A percentile compares a stretch with the other conserved stretches of the same genome.
These are phyloP conservation scores for Oncorhynchus tshawytscha DNA, from an alignment of 2,113 vertebrate species.

Conservation along the genomic window DNA sequence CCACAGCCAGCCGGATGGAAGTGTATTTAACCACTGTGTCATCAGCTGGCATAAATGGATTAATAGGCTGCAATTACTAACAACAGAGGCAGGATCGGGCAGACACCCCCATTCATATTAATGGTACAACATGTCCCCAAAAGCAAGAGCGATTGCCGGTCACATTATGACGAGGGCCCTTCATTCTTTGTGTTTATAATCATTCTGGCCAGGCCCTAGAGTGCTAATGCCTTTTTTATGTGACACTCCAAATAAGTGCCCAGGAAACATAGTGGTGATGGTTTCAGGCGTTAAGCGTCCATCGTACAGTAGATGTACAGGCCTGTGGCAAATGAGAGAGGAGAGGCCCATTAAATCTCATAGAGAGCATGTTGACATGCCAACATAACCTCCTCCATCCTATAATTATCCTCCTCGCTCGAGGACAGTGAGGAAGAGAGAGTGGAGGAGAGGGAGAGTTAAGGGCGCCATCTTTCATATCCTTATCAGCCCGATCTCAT, in stretches of 20 bases:
- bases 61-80: slow-evolving; percentile 57
- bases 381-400: slow-evolving; percentile 41
- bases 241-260: slow-evolving; percentile 42
- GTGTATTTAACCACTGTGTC: slow-evolving; percentile 56
- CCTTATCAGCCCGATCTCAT: slow-evolving; percentile 29
- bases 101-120: slow-evolving; percentile 47
- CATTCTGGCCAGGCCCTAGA: slow-evolving; percentile 40
- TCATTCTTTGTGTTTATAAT: slow-evolving; percentile 38
- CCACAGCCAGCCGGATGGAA: slow-evolving; percentile 51
- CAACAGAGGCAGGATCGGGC: slow-evolving; percentile 38
- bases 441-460: not conserved
- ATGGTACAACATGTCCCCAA: slow-evolving; percentile 42
- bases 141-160: slow-evolving; percentile 10
- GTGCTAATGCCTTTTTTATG: slow-evolving; percentile 36
- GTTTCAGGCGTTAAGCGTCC: not conserved
- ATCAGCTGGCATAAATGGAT: slow-evolving; percentile 52
- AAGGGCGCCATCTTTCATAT: slow-evolving; percentile 23
- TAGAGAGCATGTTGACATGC: slow-evolving; percentile 30
- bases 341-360: slow-evolving; percentile 46
- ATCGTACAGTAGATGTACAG: not conserved
- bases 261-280: slow-evolving; percentile 6
- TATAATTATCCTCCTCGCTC: slow-evolving; percentile 39
- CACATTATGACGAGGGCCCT: slow-evolving; percentile 8
- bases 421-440: not conserved
- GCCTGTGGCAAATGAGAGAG: slow-evolving; percentile 40